These are phyloP conservation scores for Bedellia somnulentella DNA, from an alignment of 2,888 invertebrate species.

Conservation along the genomic window DNA sequence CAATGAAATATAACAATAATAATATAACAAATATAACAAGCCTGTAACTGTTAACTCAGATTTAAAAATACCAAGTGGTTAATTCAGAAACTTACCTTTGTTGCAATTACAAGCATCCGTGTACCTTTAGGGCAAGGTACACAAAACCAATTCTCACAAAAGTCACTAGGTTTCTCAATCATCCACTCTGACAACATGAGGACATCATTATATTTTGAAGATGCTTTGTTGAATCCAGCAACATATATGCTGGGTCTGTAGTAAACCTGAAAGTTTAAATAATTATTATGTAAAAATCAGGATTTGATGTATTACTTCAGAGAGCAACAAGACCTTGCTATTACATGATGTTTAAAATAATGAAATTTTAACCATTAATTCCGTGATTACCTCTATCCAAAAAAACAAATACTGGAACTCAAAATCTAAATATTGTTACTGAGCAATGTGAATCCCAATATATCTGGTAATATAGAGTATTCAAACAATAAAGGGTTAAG, in stretches of 20 bases:
- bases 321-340: not conserved
- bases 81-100: slow-evolving; percentile 57
- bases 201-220: slow-evolving; percentile 40
- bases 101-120: slow-evolving; percentile 79
- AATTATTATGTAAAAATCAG: not conserved
- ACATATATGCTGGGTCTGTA: slow-evolving; percentile 43
- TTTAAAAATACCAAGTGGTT: too few relatives aligned
- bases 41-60: too few relatives aligned
- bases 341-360: not conserved
- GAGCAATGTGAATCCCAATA: too few relatives aligned
- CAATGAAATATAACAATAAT: too few relatives aligned
- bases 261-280: slow-evolving; percentile 18
- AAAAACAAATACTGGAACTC: too few relatives aligned
- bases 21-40: too few relatives aligned
- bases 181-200: slow-evolving; percentile 96
- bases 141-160: slow-evolving; percentile 70
- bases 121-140: slow-evolving; percentile 83
- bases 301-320: not conserved
- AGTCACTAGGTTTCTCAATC: slow-evolving; percentile 78
- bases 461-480: too few relatives aligned
- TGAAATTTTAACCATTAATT: not conserved
- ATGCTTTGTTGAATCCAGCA: slow-evolving; percentile 36
- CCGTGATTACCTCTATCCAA: not conserved
- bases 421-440: too few relatives aligned
- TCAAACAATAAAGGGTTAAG: too few relatives aligned